Evolutionary conservation across 2,888 invertebrate species (phyloP), one percentile per base, ranked within the genome.

Genomic region (Halictus ligatus): DNA sequence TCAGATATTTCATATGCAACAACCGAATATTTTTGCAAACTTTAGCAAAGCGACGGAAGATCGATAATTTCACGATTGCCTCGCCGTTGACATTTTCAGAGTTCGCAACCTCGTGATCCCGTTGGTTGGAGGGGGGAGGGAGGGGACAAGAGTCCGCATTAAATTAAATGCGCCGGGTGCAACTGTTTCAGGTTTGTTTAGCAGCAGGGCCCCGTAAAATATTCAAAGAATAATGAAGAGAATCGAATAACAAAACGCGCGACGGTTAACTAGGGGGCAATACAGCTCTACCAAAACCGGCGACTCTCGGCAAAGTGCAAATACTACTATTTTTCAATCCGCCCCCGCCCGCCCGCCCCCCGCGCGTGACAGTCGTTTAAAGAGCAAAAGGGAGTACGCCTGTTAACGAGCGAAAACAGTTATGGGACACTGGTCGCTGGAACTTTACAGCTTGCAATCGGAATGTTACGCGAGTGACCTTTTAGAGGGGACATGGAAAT

Each of bases 401-500:
- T 71, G 84, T 79, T 82, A 85, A 85, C 82, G 85, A 77, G 78
- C 77, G 83, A 78, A 83, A 87, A 83, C 80, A 76, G 78, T 85
- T 85, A 85, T 85, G 76, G 80, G 54, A 82, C 85, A 82, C 76
- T 79, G 78, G 80, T 83, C 80, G 72, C 67, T 72, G 85, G 40
- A 86, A 78, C 50, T 85, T 87, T 83, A 83, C 85, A 86, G 71
- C 86, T 78, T 78, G 77, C 85, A 83, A 83, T 80, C 80, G 77
- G 86, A 83, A 83, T 83, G 86, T 86, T 86, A 82, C 79, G 78
- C 82, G 78, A 81, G 78, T 86, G 81, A 85, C 85, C 86, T 86
- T 81, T 86, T 82, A 79, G 79, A 71, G 86, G 60, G 78, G 75
- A 82, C 81, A 80, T 77, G 85, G 74, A 85, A 78, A 87, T 80